Conservation (phyloP, 23 tunicate genomes). For the Halocynthia aurantium region DNA sequence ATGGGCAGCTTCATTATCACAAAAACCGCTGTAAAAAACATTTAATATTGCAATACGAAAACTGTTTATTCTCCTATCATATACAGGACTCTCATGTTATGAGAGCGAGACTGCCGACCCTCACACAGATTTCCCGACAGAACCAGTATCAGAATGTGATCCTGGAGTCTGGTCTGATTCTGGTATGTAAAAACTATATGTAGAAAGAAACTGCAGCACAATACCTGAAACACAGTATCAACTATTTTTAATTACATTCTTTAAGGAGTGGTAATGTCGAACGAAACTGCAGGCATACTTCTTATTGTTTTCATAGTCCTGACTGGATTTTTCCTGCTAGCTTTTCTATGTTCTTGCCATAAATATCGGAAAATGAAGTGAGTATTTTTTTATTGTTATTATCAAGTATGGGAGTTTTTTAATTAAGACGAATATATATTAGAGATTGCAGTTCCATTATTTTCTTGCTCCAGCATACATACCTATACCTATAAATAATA, state of each 20-base stretch:
- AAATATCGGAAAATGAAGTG: conserved; percentile 33
- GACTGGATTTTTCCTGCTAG: conserved; percentile 36
- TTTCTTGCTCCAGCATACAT: too few relatives aligned
- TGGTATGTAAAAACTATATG: conserved; percentile 4
- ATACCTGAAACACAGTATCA: neutral
- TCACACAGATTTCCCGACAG: neutral
- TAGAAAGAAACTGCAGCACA: neutral
- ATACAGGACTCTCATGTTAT: neutral
- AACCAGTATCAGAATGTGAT: neutral
- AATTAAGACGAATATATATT: neutral
- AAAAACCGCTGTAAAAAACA: too few relatives aligned
- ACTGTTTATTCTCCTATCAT: neutral
- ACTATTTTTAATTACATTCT: neutral
- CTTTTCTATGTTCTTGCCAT: conserved; percentile 5
- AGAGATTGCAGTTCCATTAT: too few relatives aligned
- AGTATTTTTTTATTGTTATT: conserved; percentile 9
- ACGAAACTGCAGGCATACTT: conserved; percentile 61
- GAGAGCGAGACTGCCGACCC: neutral
- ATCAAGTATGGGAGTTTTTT: neutral
- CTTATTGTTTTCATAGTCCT: conserved; percentile 43
- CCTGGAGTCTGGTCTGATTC: conserved; percentile 13
- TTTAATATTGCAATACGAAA: too few relatives aligned
- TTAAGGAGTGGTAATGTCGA: conserved; percentile 50
- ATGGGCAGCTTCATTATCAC: too few relatives aligned
- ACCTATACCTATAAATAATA: too few relatives aligned